Evolutionary conservation across 1,140 invertebrate species (phyloP).

Genomic region (Zeugodacus cucurbitae): DNA sequence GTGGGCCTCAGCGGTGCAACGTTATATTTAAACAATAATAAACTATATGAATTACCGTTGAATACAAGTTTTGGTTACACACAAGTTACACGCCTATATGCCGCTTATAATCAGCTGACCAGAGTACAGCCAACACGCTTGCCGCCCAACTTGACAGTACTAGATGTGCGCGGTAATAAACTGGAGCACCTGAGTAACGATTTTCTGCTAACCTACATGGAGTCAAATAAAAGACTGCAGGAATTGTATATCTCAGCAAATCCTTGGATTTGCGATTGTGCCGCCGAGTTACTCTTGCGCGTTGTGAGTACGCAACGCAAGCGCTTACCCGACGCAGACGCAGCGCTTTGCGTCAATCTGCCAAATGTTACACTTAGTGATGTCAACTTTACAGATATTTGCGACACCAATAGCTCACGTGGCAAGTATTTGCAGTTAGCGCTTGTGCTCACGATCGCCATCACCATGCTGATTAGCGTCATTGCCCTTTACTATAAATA

Average conservation of each 20-base stretch:
- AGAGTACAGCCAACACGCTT: not conserved
- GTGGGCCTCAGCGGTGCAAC: not conserved
- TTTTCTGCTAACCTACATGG: not conserved
- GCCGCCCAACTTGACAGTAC: not conserved
- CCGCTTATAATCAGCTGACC: not conserved
- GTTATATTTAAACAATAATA: not conserved
- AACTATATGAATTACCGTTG: not conserved
- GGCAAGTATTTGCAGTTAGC: not conserved
- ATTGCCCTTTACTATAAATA: constrained; percentile 73
- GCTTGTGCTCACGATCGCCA: constrained; percentile 47
- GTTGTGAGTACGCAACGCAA: constrained; percentile 66
- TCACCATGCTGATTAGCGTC: constrained; percentile 59
- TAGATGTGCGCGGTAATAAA: not conserved
- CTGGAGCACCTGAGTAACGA: not conserved
- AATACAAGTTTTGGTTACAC: not conserved
- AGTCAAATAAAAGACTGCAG: not conserved
- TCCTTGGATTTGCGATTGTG: not conserved
- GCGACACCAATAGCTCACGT: constrained; percentile 59
- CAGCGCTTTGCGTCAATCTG: not conserved
- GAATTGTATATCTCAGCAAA: not conserved
- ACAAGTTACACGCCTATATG: not conserved
- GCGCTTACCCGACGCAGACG: not conserved
- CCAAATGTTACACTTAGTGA: constrained; percentile 53
- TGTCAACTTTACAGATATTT: not conserved
- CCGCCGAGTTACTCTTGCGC: constrained; percentile 51